Base-by-base conservation (phyloP, 92 coral and sea anemone genomes). In the Blastomussa wellsi region DNA sequence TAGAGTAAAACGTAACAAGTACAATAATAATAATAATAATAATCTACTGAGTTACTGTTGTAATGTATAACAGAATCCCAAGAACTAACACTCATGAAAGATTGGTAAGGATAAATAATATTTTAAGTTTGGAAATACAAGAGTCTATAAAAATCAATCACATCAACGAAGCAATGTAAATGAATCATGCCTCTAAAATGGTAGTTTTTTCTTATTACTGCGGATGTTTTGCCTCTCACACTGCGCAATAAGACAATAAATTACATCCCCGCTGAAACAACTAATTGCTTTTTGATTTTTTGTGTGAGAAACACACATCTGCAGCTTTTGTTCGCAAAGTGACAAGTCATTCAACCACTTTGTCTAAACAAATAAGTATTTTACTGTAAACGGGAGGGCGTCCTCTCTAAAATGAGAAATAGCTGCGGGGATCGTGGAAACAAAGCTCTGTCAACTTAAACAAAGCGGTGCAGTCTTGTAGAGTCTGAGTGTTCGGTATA, bases 281-380 rank as follows among this genome's bases (percentile, higher is more conserved):
- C 72, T 73, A 74, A 83, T 74, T 83, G 74, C 81, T 83, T 42
- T 60, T 74, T 75, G 28, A 60, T 38, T 57, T 83, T 74, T 17
- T 42, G 74, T 62, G 66, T 83, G 87, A 59, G 87, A 83, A 83
- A 24, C 31, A 39, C 70, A 28, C 87, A 83, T 75, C 87, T 74
- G 87, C 74, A 38, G 44, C 47, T 48, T 52, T 74, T 83, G 60
- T 74, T 57, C 15, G 6, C 38, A 53, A 74, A 83, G 22, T 74
- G 80, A 74, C 74, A 59, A 62, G 80, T 74, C 41, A 41, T 57
- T 28, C 60, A 74, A 55, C 20, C 74, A 57, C 72, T 74, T 74
- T 60, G 62, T 57, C 8, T 60, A 29, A 24, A 38, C 59, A 74
- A 83, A 60, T 53, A 83, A 1, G 14, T 75, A 5, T 42, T 62